Base-by-base conservation (phyloP, 2,888 invertebrate genomes). In the Nysson spinosus region DNA sequence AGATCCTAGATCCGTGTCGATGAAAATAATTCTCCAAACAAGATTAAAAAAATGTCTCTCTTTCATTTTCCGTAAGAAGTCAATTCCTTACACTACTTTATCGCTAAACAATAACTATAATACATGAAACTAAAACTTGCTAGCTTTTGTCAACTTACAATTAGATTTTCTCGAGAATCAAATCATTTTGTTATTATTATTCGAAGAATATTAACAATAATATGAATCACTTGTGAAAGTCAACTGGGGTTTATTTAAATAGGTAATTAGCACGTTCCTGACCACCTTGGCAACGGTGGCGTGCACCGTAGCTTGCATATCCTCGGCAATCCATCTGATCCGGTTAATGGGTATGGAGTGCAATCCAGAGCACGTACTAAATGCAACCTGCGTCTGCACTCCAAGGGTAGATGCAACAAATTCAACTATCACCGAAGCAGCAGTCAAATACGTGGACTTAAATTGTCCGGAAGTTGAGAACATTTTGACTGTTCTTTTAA, bases 391-490 rank as follows among this genome's bases (percentile, higher is more conserved):
- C 56, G 72, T 80, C n/a, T 85, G 85, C 70, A 81, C 71, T 39
- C 75, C 81, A 5, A 77, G 74, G 0, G 70, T 68, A 1, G 54
- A 61, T 7, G 20, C 52, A 7, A 16, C 60, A 1, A 61, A 72
- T 14, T 58, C 75, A n/a, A n/a, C n/a, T n/a, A n/a, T n/a, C 11
- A 71, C 71, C 24, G 75, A 77, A 16, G 65, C 71, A 11, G 72
- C 77, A 7, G 66, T 81, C 14, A 70, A 55, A 19, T 85, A 85
- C 66, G 56, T 79, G 34, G 85, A 85, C 42, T 73, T 85, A 16
- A 85, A 81, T 49, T 85, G 85, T 67, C 82, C 81, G 9, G 85
- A 85, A 28, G 85, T 85, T 9, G 82, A 85, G 40, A 82, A 76
- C 52, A 74, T 83, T n/a, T 56, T 85, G 12, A 79, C 74, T 24